Percentiles rank a stretch among this genome's conserved stretches.
Evolutionary conservation across 2,888 invertebrate genomes (phyloP).

Genomic region (Limnephilus auricula): DNA sequence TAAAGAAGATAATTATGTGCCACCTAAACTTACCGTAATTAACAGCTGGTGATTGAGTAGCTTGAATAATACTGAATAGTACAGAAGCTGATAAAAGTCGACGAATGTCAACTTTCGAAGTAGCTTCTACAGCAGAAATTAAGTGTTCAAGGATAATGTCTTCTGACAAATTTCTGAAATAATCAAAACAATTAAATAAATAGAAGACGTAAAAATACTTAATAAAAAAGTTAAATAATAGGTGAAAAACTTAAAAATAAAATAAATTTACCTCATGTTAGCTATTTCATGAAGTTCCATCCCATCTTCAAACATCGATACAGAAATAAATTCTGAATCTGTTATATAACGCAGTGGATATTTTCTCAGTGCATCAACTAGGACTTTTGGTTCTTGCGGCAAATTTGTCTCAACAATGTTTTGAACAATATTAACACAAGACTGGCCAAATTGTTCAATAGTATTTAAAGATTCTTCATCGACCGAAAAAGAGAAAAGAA

Average conservation of each 20-base stretch:
- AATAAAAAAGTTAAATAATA: background rate
- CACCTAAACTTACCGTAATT: constrained; percentile 64
- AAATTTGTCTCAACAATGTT: constrained; percentile 69
- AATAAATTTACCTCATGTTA: constrained; percentile 67
- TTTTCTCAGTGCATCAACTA: constrained; percentile 24
- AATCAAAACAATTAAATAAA: background rate
- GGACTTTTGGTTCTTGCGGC: constrained; percentile 67
- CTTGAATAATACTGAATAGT: constrained; percentile 67
- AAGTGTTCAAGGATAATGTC: constrained; percentile 71
- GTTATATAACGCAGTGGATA: background rate
- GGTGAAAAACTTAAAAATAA: background rate
- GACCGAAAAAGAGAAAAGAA: constrained; percentile 69
- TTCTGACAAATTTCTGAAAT: constrained; percentile 67
- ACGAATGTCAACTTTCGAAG: constrained; percentile 69
- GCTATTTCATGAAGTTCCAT: constrained; percentile 71
- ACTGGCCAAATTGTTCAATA: constrained; percentile 76
- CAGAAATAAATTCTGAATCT: constrained; percentile 65
- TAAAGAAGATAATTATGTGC: too few relatives aligned
- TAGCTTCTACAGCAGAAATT: constrained; percentile 69
- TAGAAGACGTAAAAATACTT: background rate
- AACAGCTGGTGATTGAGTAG: constrained; percentile 65
- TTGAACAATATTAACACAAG: constrained; percentile 73
- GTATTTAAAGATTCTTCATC: constrained; percentile 79
- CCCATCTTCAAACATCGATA: constrained; percentile 71
- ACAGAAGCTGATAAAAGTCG: constrained; percentile 69